phyloP scores from a whole-genome alignment of 2,797 vertebrate genomes.

The Scolopax rusticola region DNA sequence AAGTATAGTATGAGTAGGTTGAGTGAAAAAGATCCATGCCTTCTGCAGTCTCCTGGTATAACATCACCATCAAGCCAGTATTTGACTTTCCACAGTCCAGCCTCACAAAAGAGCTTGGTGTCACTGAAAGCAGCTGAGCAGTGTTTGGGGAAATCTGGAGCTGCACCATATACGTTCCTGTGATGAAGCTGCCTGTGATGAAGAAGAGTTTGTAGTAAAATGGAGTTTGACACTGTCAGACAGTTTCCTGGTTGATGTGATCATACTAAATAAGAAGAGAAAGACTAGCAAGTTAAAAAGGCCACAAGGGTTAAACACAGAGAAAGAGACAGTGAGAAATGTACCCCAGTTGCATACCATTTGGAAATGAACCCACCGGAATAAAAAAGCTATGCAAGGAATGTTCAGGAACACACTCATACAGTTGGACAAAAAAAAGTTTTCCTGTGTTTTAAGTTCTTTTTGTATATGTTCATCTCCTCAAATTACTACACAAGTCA shows the following conservation, averaged over 20 bases:
- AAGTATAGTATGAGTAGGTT: rapidly evolving
- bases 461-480: background rate
- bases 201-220: background rate
- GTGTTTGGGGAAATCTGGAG: background rate
- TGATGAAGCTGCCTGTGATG: background rate
- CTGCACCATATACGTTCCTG: background rate
- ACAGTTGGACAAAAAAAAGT: background rate
- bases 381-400: background rate
- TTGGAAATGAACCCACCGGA: background rate
- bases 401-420: background rate
- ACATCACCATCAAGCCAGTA: background rate
- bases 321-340: background rate
- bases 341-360: background rate
- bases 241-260: background rate
- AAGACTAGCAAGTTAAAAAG: background rate
- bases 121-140: background rate
- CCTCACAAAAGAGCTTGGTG: background rate
- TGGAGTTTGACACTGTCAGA: background rate
- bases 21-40: background rate
- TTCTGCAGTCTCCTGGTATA: background rate
- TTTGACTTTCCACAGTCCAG: background rate
- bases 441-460: background rate
- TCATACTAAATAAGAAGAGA: background rate
- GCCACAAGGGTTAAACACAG: background rate
- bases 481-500: background rate